Conservation (phyloP, 1,140 invertebrate species). For the Drosophila persimilis region DNA sequence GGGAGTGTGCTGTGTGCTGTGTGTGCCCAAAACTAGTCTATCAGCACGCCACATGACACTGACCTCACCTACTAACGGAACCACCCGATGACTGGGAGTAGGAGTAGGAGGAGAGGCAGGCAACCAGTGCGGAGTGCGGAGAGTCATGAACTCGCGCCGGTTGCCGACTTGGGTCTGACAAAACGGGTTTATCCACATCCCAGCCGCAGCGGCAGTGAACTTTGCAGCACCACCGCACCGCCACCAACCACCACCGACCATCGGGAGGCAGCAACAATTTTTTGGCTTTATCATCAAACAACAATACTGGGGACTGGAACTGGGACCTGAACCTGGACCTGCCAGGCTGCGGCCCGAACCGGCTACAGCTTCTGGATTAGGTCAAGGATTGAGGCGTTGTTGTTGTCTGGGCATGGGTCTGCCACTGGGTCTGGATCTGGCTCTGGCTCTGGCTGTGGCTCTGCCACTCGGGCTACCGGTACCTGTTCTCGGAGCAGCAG, state of each 20-base stretch:
- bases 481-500: slow-evolving; percentile 67
- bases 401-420: slow-evolving; percentile 49
- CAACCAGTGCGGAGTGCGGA: slow-evolving; percentile 4
- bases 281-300: slow-evolving; percentile 72
- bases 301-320: slow-evolving; percentile 48
- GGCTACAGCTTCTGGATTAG: slow-evolving; percentile 72
- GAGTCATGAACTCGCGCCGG: slow-evolving; percentile 48
- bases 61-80: slow-evolving; percentile 81
- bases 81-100: slow-evolving; percentile 42
- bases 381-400: slow-evolving; percentile 75
- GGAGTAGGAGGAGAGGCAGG: slow-evolving; percentile 27
- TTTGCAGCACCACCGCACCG: slow-evolving; percentile 13
- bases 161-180: slow-evolving; percentile 59
- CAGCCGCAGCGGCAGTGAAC: slow-evolving; percentile 32
- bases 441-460: slow-evolving; percentile 30
- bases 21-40: slow-evolving; percentile 76
- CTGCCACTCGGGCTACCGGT: slow-evolving; percentile 49
- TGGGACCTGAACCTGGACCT: slow-evolving; percentile 32
- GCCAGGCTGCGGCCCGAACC: slow-evolving; percentile 31
- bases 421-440: slow-evolving; percentile 51
- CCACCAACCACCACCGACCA: too few relatives aligned
- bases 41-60: slow-evolving; percentile 75
- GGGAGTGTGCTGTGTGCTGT: slow-evolving; percentile 22
- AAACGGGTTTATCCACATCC: slow-evolving; percentile 78
- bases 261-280: slow-evolving; percentile 32